phyloP scores from a whole-genome alignment of 2,888 invertebrate species.

The Archips crataeganus region DNA sequence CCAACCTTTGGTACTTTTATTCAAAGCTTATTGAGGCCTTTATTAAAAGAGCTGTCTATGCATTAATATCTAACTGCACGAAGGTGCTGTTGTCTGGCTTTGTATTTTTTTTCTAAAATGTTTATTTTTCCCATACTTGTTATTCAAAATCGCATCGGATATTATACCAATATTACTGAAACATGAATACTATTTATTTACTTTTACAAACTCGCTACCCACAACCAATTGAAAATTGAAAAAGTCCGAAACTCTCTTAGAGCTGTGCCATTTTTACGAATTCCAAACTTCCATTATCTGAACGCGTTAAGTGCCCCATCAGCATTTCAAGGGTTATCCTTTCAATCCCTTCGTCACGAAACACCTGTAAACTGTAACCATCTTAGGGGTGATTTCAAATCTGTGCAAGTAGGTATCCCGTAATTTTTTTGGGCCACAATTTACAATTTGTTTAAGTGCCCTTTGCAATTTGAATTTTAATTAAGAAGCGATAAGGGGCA shows the following conservation, averaged over 20 bases:
- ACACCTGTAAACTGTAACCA: constrained; percentile 8
- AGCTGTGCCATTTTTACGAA: neutral
- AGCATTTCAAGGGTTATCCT: constrained; percentile 8
- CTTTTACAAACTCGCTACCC: no score
- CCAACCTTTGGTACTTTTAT: neutral
- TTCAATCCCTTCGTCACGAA: neutral
- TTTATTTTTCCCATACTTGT: no score
- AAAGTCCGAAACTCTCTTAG: neutral
- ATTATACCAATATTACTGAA: no score
- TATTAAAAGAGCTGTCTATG: neutral
- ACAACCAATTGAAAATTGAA: neutral
- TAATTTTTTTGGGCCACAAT: constrained; percentile 4
- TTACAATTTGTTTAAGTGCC: constrained; percentile 3
- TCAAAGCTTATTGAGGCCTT: no score
- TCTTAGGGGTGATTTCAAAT: constrained; percentile 4
- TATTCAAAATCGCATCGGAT: no score
- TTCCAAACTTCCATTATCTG: neutral
- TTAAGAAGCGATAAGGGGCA: constrained; percentile 8
- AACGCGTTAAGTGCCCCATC: constrained; percentile 12
- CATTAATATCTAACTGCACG: neutral
- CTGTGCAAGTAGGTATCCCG: neutral
- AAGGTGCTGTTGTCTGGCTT: neutral
- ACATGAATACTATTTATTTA: no score
- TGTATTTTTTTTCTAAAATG: no score
- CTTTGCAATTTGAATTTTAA: constrained; percentile 16